These are phyloP conservation scores for Dendroctonus valens DNA, from an alignment of 1,140 invertebrate genomes.

Conservation along the genomic window DNA sequence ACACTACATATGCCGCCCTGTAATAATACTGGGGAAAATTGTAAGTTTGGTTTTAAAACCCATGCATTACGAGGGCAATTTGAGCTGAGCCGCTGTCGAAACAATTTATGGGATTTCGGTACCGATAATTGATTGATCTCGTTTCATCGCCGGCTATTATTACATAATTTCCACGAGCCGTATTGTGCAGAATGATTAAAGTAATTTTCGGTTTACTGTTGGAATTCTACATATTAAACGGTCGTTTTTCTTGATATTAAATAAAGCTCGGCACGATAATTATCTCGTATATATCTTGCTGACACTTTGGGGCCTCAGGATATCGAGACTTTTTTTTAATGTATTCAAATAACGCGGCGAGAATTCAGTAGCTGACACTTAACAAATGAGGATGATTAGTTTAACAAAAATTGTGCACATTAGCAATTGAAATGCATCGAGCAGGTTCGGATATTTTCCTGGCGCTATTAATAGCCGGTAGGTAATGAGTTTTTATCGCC, in stretches of 20 bases:
- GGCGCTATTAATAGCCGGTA: too few relatives aligned
- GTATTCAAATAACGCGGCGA: not conserved
- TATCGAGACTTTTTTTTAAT: slow-evolving; percentile 2
- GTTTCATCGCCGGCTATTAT: not conserved
- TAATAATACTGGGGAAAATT: not conserved
- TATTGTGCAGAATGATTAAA: too few relatives aligned
- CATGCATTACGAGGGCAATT: slow-evolving; percentile 5
- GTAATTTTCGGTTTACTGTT: too few relatives aligned
- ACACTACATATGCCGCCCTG: not conserved
- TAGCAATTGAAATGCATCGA: too few relatives aligned
- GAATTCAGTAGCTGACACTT: slow-evolving; percentile 2
- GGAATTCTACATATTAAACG: too few relatives aligned
- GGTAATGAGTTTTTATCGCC: too few relatives aligned
- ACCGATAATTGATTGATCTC: slow-evolving; percentile 6
- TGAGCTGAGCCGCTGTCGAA: not conserved
- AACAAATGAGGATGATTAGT: slow-evolving; percentile 3
- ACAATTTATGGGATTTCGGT: slow-evolving; percentile 9
- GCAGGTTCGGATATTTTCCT: too few relatives aligned
- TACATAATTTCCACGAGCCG: not conserved
- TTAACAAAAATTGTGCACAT: not conserved
- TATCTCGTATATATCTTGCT: too few relatives aligned
- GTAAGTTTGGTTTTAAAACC: not conserved
- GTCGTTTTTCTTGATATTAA: too few relatives aligned
- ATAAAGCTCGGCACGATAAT: too few relatives aligned
- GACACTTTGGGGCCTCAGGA: not conserved